Conservation (phyloP, 92 coral and sea anemone species). For the Metridium senile region DNA sequence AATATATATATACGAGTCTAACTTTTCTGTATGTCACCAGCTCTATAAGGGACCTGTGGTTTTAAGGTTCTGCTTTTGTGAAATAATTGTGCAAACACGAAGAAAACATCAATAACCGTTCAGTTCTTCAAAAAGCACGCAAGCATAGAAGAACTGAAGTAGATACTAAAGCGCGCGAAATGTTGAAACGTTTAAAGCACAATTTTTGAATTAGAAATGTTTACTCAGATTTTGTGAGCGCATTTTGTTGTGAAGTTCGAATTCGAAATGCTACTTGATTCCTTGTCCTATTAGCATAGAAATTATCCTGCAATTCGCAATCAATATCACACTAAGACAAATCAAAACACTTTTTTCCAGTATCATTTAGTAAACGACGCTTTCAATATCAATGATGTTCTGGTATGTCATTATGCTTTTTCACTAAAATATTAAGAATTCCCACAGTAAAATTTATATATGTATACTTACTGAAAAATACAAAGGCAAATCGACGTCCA, state of each 20-base stretch:
- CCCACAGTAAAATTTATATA: not conserved
- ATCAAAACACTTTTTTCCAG: not conserved
- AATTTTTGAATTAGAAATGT: not conserved
- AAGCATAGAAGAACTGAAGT: too few relatives aligned
- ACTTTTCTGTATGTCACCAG: too few relatives aligned
- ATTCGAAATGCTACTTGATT: not conserved
- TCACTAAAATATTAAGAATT: not conserved
- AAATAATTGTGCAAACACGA: not conserved
- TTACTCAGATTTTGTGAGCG: not conserved
- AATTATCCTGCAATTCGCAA: conserved; percentile 4
- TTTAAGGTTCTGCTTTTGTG: not conserved
- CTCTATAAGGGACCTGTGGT: not conserved
- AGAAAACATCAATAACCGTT: not conserved
- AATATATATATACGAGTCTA: too few relatives aligned
- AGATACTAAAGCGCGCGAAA: too few relatives aligned
- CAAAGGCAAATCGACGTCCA: conserved; percentile 95
- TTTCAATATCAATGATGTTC: conserved; percentile 1
- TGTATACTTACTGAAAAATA: conserved; percentile 87
- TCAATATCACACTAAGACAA: conserved; percentile 15
- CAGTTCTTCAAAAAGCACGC: not conserved
- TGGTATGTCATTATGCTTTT: not conserved
- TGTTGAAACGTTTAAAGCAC: too few relatives aligned
- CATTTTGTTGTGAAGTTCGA: not conserved
- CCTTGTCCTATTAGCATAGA: not conserved
- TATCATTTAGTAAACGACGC: not conserved